A percentile compares a stretch with the other conserved stretches of the same genome.
These are phyloP conservation scores for Dunckerocampus dactyliophorus DNA, from an alignment of 2,113 vertebrate species.

Conservation along the genomic window DNA sequence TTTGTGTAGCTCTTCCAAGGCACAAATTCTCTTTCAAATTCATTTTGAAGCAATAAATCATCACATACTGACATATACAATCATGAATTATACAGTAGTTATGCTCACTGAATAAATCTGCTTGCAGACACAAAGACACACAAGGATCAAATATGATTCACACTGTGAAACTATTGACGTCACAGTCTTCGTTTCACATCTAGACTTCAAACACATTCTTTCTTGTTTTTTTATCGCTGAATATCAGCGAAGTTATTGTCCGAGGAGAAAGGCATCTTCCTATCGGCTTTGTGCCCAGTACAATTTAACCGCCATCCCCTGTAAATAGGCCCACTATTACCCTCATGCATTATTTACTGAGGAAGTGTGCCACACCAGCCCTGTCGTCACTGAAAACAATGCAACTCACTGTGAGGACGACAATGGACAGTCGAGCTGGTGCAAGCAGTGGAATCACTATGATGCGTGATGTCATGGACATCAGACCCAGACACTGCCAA, in stretches of 20 bases:
- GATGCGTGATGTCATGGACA: slow-evolving; percentile 50
- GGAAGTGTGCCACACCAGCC: slow-evolving; percentile 56
- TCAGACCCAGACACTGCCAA: slow-evolving; percentile 37
- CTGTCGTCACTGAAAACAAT: slow-evolving; percentile 42
- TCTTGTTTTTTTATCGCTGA: slow-evolving; percentile 41
- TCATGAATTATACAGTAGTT: slow-evolving; percentile 1
- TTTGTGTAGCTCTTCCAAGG: slow-evolving; percentile 12
- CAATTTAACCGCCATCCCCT: too few species aligned
- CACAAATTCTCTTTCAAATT: slow-evolving; percentile 3
- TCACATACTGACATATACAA: slow-evolving; percentile 10
- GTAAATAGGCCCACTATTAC: too few species aligned
- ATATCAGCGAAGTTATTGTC: slow-evolving; percentile 60
- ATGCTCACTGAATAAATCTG: slow-evolving; percentile 3
- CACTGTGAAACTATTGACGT: slow-evolving; percentile 52
- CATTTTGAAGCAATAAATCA: slow-evolving; percentile 20
- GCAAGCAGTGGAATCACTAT: slow-evolving; percentile 52
- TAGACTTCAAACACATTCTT: slow-evolving; percentile 59
- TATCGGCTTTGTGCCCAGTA: too few species aligned
- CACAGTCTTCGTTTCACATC: slow-evolving; percentile 56
- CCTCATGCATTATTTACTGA: too few species aligned
- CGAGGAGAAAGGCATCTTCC: too few species aligned
- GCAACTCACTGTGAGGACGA: slow-evolving; percentile 34
- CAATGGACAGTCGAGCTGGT: slow-evolving; percentile 58
- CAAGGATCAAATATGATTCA: slow-evolving; percentile 40
- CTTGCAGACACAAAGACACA: slow-evolving; percentile 16